Percentiles rank a stretch among this genome's conserved stretches.
These are phyloP conservation scores for Cololabis saira DNA, from an alignment of 2,113 vertebrate species.

Conservation along the genomic window DNA sequence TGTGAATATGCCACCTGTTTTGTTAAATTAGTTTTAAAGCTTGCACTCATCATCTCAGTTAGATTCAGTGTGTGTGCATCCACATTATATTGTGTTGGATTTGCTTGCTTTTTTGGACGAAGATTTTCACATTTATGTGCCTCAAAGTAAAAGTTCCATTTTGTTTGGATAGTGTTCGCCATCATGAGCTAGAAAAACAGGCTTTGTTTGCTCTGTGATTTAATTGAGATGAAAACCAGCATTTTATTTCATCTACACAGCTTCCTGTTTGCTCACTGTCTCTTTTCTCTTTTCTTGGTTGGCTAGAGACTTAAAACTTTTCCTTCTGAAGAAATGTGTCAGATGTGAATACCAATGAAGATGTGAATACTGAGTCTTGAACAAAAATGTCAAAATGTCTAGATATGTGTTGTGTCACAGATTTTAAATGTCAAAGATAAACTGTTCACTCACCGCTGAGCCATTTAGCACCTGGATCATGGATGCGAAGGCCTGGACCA, in stretches of 20 bases:
- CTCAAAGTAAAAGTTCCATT: neutral
- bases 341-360: constrained; percentile 6
- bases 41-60: neutral
- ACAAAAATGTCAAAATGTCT: constrained; percentile 19
- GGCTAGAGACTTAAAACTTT: no score
- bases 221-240: neutral
- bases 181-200: neutral
- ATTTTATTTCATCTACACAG: neutral
- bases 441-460: constrained; percentile 87
- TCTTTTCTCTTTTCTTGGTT: no score
- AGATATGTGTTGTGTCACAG: neutral
- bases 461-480: constrained; percentile 92
- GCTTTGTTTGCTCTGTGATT: neutral
- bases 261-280: constrained; percentile 1
- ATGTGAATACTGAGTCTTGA: constrained; percentile 3
- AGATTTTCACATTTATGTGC: neutral
- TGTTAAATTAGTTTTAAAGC: neutral
- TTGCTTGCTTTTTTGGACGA: neutral
- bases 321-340: neutral
- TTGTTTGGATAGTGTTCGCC: neutral
- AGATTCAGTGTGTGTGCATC: neutral
- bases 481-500: constrained; percentile 87
- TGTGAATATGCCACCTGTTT: neutral
- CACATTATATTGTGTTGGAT: neutral
- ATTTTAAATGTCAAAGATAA: constrained; percentile 36